A percentile compares a stretch with the other conserved stretches of the same genome.
These are phyloP conservation scores for Andrena marginata DNA, from an alignment of 2,888 invertebrate genomes.

Conservation along the genomic window DNA sequence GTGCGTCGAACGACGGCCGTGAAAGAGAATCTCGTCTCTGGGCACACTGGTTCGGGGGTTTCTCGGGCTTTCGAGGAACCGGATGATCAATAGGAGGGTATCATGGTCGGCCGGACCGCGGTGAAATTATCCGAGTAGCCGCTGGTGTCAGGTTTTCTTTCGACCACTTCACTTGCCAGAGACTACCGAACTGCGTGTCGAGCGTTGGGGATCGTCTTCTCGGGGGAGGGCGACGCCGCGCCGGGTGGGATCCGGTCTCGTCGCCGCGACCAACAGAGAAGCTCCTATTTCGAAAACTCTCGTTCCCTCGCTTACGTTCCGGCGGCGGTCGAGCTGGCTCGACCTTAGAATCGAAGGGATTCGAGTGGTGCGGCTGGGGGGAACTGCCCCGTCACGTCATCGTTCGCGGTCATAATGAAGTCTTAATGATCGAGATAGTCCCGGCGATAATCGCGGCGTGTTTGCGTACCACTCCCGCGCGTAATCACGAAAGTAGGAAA, in stretches of 20 bases:
- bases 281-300: background rate
- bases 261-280: background rate
- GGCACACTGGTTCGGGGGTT: constrained; percentile 3
- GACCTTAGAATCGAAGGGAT: too few species aligned
- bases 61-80: constrained; percentile 66
- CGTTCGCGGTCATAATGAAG: constrained; percentile 47
- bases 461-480: constrained; percentile 59
- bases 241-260: constrained; percentile 41
- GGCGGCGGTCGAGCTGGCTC: background rate
- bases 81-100: constrained; percentile 72
- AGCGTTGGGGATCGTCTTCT: constrained; percentile 34
- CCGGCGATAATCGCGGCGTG: constrained; percentile 61
- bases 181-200: constrained; percentile 30
- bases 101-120: constrained; percentile 54
- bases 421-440: constrained; percentile 68
- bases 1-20: constrained; percentile 23
- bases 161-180: constrained; percentile 52
- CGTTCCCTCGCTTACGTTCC: background rate
- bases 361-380: background rate
- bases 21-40: constrained; percentile 60
- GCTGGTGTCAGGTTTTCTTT: constrained; percentile 68
- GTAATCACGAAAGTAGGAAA: constrained; percentile 79
- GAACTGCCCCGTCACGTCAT: constrained; percentile 11
- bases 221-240: constrained; percentile 18
- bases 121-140: constrained; percentile 61